Base-by-base conservation (phyloP, 2,113 vertebrate genomes). In the Aphelocoma coerulescens region DNA sequence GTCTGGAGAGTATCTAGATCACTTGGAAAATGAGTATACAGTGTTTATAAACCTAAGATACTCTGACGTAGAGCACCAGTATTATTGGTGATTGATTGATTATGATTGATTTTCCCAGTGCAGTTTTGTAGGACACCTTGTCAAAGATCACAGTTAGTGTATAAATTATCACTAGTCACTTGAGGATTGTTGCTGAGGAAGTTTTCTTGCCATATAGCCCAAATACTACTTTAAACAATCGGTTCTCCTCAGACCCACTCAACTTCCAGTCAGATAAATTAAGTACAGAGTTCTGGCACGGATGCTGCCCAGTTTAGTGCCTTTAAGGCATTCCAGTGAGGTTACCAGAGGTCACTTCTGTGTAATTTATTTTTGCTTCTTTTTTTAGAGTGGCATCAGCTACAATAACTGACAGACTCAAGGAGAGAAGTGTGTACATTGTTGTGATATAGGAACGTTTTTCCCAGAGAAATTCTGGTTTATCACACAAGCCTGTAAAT, bases 401-500 rank as follows among this genome's bases (percentile, higher is more conserved):
- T 24, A 2, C 33, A 58, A 62, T 76, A 78, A 58, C 30, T 9
- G 78, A 69, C 52, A 59, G 54, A 69, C 85, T 94, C 95, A 66
- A 94, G 93, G 96, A 71, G 88, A 67, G 57, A 91, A 85, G 33
- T 9, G 44, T 58, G 65, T 87, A 68, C 87, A 81, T 91, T 81
- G 76, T 58, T 89, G 49, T 82, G 84, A 73, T 76, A 85, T 41
- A 84, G 35, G 85, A 94, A 86, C 43, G 1, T 41, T 79, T 93
- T 91, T 41, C 95, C 96, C 97, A 95, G 97, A 97, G 93, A 66
- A 94, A 82, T 93, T 84, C 82, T 44, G 96, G 78, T 95, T 95
- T 94, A 62, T 93, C 91, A 93, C 93, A 32, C 84, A 71, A 94
- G 52, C 84, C 88, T 98, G 97, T 98, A 98, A 93, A 98, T 98